These are phyloP conservation scores for Ageneiosus marmoratus DNA, from an alignment of 2,113 vertebrate species.

Conservation along the genomic window DNA sequence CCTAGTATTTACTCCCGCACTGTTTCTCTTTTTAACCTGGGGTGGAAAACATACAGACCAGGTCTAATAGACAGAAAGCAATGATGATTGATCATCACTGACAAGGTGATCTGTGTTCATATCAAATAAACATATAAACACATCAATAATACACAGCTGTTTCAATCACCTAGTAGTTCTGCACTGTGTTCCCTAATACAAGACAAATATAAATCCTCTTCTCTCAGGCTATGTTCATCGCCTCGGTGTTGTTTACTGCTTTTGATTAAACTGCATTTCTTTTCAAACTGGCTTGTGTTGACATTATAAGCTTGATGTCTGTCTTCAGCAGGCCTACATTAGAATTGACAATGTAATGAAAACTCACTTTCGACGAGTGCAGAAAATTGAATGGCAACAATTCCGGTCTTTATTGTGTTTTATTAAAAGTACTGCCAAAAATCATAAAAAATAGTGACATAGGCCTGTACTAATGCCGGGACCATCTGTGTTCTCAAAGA, in stretches of 20 bases:
- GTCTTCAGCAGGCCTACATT: conserved; percentile 32
- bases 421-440: conserved; percentile 44
- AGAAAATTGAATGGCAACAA: conserved; percentile 44
- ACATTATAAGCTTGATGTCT: conserved; percentile 34
- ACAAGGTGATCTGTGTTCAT: conserved; percentile 27
- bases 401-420: conserved; percentile 35
- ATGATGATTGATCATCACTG: conserved; percentile 35
- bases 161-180: conserved; percentile 13
- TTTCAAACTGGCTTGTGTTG: conserved; percentile 30
- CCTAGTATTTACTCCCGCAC: not conserved
- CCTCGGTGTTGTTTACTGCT: conserved; percentile 15
- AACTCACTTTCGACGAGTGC: conserved; percentile 34
- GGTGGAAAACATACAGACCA: conserved; percentile 19
- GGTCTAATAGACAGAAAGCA: not conserved
- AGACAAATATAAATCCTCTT: conserved; percentile 32
- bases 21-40: conserved; percentile 21
- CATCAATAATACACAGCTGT: conserved; percentile 31
- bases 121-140: not conserved
- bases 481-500: conserved; percentile 42
- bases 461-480: conserved; percentile 8
- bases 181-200: not conserved
- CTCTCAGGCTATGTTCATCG: conserved; percentile 22
- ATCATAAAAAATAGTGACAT: conserved; percentile 31
- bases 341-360: conserved; percentile 47
- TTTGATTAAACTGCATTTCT: conserved; percentile 39